Evolutionary conservation across 2,113 vertebrate species (phyloP).

Genomic region (Pungitius pungitius): DNA sequence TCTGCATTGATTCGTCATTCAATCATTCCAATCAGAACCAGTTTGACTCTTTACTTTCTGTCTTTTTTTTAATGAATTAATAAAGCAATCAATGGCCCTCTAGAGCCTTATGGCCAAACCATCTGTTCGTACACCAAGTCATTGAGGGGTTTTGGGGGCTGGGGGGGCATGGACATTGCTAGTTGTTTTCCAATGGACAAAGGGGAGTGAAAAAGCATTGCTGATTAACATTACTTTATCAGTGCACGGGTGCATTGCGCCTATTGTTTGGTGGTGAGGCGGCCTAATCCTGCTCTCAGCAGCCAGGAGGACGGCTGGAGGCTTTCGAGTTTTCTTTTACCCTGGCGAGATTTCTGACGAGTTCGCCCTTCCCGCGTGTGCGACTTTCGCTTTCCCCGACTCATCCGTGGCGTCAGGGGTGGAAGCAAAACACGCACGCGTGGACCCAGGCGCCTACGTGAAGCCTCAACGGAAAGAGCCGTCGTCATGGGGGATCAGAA

Average conservation of each 20-base stretch:
- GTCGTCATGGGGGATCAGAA: slow-evolving; percentile 15
- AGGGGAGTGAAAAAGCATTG: slow-evolving; percentile 19
- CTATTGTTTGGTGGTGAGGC: slow-evolving; percentile 48
- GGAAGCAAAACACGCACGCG: slow-evolving; percentile 10
- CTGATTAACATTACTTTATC: slow-evolving; percentile 58
- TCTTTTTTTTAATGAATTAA: slow-evolving; percentile 2
- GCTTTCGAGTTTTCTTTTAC: slow-evolving; percentile 52
- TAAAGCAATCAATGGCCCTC: background rate
- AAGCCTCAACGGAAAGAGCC: slow-evolving; percentile 8
- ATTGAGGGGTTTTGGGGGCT: background rate
- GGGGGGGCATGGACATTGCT: slow-evolving; percentile 2
- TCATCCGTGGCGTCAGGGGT: slow-evolving; percentile 38
- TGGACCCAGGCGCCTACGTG: background rate
- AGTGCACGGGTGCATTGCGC: slow-evolving; percentile 29
- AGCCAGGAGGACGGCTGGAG: slow-evolving; percentile 42
- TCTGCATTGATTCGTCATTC: too few species aligned
- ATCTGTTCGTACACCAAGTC: slow-evolving; percentile 8
- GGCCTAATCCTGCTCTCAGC: slow-evolving; percentile 63
- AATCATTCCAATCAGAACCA: background rate
- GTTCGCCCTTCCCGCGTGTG: slow-evolving; percentile 60
- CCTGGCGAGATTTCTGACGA: slow-evolving; percentile 50
- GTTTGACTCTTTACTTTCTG: background rate
- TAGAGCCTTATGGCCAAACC: slow-evolving; percentile 15
- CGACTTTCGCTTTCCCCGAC: slow-evolving; percentile 49
- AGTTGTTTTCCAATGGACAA: too few species aligned